Percentiles rank a stretch among this genome's conserved stretches.
Evolutionary conservation across 2,797 vertebrate genomes (phyloP).

Genomic region (Chromis chromis): DNA sequence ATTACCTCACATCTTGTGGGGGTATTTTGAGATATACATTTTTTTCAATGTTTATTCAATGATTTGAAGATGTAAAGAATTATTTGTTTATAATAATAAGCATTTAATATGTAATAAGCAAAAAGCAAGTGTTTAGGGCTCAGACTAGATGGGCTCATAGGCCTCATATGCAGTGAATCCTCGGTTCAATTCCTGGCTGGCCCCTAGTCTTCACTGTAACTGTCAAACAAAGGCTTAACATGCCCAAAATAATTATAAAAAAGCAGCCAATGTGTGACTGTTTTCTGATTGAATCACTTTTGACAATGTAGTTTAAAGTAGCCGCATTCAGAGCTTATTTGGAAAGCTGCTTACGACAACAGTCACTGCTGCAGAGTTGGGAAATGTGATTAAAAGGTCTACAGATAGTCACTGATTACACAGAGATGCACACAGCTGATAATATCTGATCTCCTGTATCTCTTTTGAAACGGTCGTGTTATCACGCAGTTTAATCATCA

Average conservation of each 20-base stretch:
- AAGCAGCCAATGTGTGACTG: not conserved
- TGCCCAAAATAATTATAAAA: not conserved
- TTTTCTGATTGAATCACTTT: not conserved
- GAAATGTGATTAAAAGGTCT: slow-evolving; percentile 26
- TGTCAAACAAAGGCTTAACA: too few species aligned
- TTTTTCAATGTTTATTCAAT: not conserved
- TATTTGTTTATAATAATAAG: not conserved
- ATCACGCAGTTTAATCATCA: slow-evolving; percentile 2
- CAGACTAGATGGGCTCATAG: too few species aligned
- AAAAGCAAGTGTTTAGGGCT: too few species aligned
- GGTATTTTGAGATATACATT: not conserved
- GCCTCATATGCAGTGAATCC: too few species aligned
- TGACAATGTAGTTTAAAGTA: not conserved
- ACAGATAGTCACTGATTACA: slow-evolving; percentile 41
- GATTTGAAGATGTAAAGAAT: too few species aligned
- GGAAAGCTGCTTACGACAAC: slow-evolving; percentile 8
- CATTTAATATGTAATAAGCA: not conserved
- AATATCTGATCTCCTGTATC: slow-evolving; percentile 20
- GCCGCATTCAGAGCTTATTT: slow-evolving; percentile 7
- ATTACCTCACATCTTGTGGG: not conserved
- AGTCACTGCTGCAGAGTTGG: slow-evolving; percentile 10
- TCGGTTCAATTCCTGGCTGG: too few species aligned
- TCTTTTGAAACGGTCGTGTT: slow-evolving; percentile 3
- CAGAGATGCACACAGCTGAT: slow-evolving; percentile 5
- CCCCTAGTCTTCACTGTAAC: too few species aligned